A percentile compares a stretch with the other conserved stretches of the same genome.
Conservation (phyloP, 2,888 invertebrate species). For the Phrixothrix hirtus region DNA sequence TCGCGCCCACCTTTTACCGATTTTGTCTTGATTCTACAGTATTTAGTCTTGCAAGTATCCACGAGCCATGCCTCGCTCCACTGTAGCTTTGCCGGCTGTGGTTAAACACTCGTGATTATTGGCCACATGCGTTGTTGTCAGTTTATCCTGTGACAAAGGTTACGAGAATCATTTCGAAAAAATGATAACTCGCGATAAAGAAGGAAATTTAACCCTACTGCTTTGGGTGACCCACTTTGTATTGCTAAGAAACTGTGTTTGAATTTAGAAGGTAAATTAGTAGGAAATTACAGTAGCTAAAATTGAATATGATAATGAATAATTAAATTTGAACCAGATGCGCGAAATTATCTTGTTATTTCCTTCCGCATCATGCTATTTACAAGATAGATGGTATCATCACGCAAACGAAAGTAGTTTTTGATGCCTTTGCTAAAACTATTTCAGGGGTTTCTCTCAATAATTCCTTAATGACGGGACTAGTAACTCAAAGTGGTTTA, state of each 20-base stretch:
- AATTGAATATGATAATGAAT: background rate
- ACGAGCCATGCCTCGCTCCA: too few relatives aligned
- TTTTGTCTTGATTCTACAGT: too few relatives aligned
- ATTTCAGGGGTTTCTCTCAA: background rate
- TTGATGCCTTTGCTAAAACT: background rate
- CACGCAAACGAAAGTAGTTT: background rate
- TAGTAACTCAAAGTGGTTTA: background rate
- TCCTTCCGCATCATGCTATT: background rate
- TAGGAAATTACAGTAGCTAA: background rate
- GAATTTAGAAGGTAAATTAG: background rate
- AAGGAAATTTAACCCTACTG: background rate
- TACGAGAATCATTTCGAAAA: background rate
- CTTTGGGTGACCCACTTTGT: background rate
- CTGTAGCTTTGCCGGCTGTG: too few relatives aligned
- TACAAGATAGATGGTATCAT: background rate
- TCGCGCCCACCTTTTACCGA: too few relatives aligned
- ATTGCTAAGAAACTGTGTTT: background rate
- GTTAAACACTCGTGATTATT: too few relatives aligned
- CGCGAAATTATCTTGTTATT: background rate
- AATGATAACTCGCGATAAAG: background rate
- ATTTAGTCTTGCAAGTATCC: too few relatives aligned
- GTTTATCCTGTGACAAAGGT: too few relatives aligned
- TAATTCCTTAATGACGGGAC: background rate
- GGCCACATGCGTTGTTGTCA: too few relatives aligned
- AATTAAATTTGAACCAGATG: background rate